These are phyloP conservation scores for Diceros bicornis DNA, from an alignment of 2,797 vertebrate genomes.

Conservation along the genomic window DNA sequence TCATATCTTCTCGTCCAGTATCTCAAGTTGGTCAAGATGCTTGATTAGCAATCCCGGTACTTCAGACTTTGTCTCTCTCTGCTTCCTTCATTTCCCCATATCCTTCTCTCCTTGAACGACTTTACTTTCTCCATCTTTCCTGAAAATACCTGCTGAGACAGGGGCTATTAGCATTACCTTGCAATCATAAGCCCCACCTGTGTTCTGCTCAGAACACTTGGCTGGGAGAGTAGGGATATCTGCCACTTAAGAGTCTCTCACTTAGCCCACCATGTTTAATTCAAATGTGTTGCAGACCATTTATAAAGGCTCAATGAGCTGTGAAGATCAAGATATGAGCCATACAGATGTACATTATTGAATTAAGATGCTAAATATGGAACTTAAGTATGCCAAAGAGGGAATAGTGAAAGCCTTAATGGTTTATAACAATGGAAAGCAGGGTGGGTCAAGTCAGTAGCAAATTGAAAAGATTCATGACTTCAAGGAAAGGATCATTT, in stretches of 20 bases:
- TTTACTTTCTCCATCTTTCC: slow-evolving; percentile 17
- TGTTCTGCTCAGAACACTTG: slow-evolving; percentile 40
- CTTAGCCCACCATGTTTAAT: slow-evolving; percentile 79
- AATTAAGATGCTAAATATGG: slow-evolving; percentile 82
- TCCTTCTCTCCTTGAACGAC: neutral
- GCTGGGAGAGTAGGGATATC: neutral
- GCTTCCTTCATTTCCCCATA: neutral
- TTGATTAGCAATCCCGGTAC: neutral
- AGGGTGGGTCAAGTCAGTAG: slow-evolving; percentile 56
- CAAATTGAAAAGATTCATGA: slow-evolving; percentile 75
- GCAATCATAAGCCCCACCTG: neutral
- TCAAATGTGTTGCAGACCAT: slow-evolving; percentile 76
- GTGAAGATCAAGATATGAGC: slow-evolving; percentile 81
- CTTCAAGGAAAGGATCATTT: slow-evolving; percentile 80
- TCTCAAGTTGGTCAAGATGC: neutral
- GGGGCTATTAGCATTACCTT: neutral
- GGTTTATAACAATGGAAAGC: slow-evolving; percentile 63
- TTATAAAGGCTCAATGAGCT: slow-evolving; percentile 76
- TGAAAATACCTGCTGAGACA: neutral
- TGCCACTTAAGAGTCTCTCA: slow-evolving; percentile 12
- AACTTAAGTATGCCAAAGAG: slow-evolving; percentile 57
- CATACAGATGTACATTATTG: slow-evolving; percentile 74
- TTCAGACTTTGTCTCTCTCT: slow-evolving; percentile 44
- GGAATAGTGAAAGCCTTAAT: slow-evolving; percentile 53
- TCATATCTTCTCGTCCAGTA: neutral